phyloP scores from a whole-genome alignment of 1,140 invertebrate species.

The Trichonephila clavata region DNA sequence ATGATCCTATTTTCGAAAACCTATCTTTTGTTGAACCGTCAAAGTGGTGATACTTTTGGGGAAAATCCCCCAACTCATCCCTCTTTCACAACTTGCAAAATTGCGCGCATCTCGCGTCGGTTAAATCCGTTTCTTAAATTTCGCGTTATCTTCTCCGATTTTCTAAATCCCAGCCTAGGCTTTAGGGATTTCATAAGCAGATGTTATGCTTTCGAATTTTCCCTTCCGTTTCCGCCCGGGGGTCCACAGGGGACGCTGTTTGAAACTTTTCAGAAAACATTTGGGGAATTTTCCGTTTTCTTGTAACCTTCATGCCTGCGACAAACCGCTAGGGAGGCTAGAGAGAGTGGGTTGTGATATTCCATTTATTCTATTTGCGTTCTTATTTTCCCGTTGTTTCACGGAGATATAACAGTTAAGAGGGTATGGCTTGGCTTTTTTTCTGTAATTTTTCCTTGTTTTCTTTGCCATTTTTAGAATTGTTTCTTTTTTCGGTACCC shows the following conservation, averaged over 20 bases:
- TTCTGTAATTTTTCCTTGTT: background rate
- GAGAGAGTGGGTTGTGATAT: conserved; percentile 58
- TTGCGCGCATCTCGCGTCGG: conserved; percentile 36
- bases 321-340: conserved; percentile 35
- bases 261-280: conserved; percentile 65
- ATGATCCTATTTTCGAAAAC: background rate
- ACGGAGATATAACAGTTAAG: conserved; percentile 52
- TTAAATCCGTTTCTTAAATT: conserved; percentile 63
- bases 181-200: conserved; percentile 74
- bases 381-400: conserved; percentile 59
- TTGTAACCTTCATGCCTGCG: conserved; percentile 34
- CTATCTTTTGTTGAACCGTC: background rate
- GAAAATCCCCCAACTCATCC: background rate
- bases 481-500: background rate
- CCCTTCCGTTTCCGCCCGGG: background rate
- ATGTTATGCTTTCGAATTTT: conserved; percentile 72
- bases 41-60: background rate
- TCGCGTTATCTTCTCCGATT: conserved; percentile 66
- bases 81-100: background rate
- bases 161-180: conserved; percentile 61
- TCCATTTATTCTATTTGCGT: conserved; percentile 59
- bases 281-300: conserved; percentile 53
- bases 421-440: background rate
- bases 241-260: background rate
- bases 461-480: background rate